phyloP scores from a whole-genome alignment of 2,797 vertebrate genomes.

The Mus caroli region DNA sequence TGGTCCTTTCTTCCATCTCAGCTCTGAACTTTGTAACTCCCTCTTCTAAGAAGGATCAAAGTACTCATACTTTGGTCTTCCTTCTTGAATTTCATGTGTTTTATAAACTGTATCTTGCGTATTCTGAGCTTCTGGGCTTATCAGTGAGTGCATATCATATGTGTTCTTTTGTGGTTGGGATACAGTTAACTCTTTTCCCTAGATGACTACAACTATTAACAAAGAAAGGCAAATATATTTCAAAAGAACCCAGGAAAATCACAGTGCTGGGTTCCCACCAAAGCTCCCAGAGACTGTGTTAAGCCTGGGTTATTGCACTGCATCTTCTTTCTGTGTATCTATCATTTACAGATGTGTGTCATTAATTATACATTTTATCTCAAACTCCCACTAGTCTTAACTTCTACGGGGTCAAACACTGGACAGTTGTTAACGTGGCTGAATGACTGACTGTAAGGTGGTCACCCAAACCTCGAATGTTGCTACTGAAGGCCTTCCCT shows the following conservation, averaged over 20 bases:
- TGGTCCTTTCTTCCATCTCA: too few relatives aligned
- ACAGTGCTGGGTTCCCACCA: accelerated
- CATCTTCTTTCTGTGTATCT: background rate
- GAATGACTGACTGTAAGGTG: background rate
- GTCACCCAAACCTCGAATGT: background rate
- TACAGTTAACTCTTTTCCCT: background rate
- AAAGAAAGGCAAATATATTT: background rate
- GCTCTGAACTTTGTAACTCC: too few relatives aligned
- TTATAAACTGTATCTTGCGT: too few relatives aligned
- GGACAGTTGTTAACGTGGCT: background rate
- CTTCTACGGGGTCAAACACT: background rate
- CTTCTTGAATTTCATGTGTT: too few relatives aligned
- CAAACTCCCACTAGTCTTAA: background rate
- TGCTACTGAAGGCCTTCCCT: background rate
- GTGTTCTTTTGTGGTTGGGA: too few relatives aligned
- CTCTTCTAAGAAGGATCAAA: too few relatives aligned
- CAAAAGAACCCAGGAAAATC: background rate
- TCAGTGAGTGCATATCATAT: too few relatives aligned
- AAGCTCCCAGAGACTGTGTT: background rate
- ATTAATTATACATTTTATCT: background rate
- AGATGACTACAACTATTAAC: accelerated
- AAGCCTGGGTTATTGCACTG: background rate
- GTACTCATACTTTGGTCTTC: too few relatives aligned
- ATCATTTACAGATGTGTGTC: background rate
- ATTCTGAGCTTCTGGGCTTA: too few relatives aligned